Evolutionary conservation across 2,888 invertebrate species (phyloP).

Genomic region (Pyrochroa serraticornis): DNA sequence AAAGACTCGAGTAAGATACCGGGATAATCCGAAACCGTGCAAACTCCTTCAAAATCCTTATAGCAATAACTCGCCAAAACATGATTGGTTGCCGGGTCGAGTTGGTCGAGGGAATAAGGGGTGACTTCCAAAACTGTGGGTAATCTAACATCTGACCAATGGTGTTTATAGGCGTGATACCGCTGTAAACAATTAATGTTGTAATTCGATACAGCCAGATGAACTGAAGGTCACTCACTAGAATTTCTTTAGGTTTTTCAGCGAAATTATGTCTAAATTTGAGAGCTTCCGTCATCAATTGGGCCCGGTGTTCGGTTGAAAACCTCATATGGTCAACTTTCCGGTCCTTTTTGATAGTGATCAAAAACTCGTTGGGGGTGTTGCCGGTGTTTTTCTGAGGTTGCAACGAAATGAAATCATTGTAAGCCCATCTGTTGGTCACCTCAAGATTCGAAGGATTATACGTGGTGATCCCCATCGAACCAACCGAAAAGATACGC

Average conservation of each 20-base stretch:
- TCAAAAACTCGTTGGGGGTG: constrained; percentile 73
- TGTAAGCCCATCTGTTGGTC: constrained; percentile 89
- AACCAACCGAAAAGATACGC: constrained; percentile 95
- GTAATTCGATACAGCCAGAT: no score
- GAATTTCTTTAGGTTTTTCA: constrained; percentile 79
- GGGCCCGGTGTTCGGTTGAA: constrained; percentile 92
- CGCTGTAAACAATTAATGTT: constrained; percentile 42
- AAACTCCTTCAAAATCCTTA: constrained; percentile 83
- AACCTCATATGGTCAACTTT: constrained; percentile 95
- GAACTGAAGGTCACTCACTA: constrained; percentile 63
- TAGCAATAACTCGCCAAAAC: constrained; percentile 83
- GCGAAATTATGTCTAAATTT: constrained; percentile 79
- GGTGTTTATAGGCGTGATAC: constrained; percentile 91
- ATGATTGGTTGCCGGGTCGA: constrained; percentile 85
- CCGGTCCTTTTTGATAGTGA: constrained; percentile 86
- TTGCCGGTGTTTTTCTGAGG: constrained; percentile 58
- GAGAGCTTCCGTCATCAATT: constrained; percentile 90
- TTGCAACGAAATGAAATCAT: constrained; percentile 49
- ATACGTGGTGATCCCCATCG: constrained; percentile 95
- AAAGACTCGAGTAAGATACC: constrained; percentile 57
- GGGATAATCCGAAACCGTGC: constrained; percentile 84
- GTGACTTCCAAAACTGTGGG: constrained; percentile 90
- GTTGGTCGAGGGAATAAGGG: constrained; percentile 89
- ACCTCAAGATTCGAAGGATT: constrained; percentile 89
- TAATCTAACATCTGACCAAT: constrained; percentile 93